Base-by-base conservation (phyloP, 2,888 invertebrate species). In the Caenorhabditis wallacei region DNA sequence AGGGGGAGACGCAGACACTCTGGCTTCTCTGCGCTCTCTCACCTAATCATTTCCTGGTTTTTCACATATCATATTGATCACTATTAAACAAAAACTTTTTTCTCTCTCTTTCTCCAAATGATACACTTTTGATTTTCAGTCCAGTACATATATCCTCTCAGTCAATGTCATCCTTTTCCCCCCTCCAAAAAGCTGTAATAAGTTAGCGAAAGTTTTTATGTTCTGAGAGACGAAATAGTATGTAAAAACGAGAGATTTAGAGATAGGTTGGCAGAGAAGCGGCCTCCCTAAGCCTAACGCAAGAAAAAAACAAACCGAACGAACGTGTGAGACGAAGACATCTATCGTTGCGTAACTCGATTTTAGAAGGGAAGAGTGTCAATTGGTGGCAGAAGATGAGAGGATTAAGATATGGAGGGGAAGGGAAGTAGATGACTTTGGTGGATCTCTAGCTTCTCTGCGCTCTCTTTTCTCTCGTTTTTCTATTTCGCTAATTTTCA, bases 181-280 rank as follows among this genome's bases (percentile, higher is more conserved):
- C 11, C 40, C 16, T 16, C 16, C 40, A 40, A 80, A 71, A 57
- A 80, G 80, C 71, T 72, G 80, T 66, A 80, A 71, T 80, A 71
- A 70, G 80, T 71, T 80, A 66, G 71, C 72, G 71, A 66, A 80
- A 80, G 72, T 80, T 63, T 72, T 57, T 66, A 53, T 66, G 51
- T 40, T 53, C 64, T 16, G 46, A 46, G 30, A 30, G 30, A 30
- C 35, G 16, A 16, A 13, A 40, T 5, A 40, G 40, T 8, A 13
- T 2, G 40, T 8, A 11, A 16, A 13, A 40, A 11, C 4, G 16
- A 16, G 40, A 40, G 40, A 16, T 2, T 8, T 5, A 40, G 40
- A 40, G 40, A 40, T 13, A 40, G 51, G 18, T 51, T 51, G 51
- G 8, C 5, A 46, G 46, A 46, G 5, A 7, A 18, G 20, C 18